phyloP scores from a whole-genome alignment of 2,113 vertebrate species.

The Indicator indicator region DNA sequence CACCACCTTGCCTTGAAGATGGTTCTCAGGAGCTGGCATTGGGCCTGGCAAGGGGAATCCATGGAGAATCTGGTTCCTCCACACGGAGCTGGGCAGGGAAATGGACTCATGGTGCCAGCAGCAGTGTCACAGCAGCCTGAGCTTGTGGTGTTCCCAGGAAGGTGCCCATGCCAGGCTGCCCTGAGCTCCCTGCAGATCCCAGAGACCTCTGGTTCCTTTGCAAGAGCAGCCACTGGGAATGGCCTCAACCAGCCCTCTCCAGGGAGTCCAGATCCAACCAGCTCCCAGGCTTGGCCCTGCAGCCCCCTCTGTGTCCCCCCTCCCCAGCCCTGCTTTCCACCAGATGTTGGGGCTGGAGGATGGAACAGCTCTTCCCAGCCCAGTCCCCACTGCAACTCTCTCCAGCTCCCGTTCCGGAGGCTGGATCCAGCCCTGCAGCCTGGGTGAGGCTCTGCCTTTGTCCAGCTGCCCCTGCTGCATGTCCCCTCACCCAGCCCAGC shows the following conservation, averaged over 20 bases:
- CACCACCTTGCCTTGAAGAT: accelerated
- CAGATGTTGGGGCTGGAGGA: conserved; percentile 36
- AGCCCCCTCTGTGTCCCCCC: background rate
- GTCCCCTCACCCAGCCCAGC: conserved; percentile 45
- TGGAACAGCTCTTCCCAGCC: background rate
- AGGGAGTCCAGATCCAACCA: background rate
- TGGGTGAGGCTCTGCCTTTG: conserved; percentile 42
- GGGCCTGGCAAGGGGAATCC: background rate
- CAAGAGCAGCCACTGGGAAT: background rate
- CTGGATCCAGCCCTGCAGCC: conserved; percentile 22
- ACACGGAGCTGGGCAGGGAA: background rate
- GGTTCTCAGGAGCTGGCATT: accelerated
- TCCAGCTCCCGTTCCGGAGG: conserved; percentile 21
- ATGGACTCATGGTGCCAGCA: accelerated
- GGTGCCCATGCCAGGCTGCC: background rate
- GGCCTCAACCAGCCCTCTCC: background rate
- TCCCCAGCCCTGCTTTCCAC: conserved; percentile 9
- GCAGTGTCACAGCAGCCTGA: accelerated
- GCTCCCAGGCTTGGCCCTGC: background rate
- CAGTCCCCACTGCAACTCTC: background rate
- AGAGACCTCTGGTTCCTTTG: background rate
- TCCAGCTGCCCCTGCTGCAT: background rate
- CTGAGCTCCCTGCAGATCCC: background rate
- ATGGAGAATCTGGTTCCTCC: accelerated
- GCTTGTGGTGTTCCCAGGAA: accelerated